Percentiles rank a stretch among this genome's conserved stretches.
These are phyloP conservation scores for Heliconius cydno DNA, from an alignment of 2,888 invertebrate species.

Conservation along the genomic window DNA sequence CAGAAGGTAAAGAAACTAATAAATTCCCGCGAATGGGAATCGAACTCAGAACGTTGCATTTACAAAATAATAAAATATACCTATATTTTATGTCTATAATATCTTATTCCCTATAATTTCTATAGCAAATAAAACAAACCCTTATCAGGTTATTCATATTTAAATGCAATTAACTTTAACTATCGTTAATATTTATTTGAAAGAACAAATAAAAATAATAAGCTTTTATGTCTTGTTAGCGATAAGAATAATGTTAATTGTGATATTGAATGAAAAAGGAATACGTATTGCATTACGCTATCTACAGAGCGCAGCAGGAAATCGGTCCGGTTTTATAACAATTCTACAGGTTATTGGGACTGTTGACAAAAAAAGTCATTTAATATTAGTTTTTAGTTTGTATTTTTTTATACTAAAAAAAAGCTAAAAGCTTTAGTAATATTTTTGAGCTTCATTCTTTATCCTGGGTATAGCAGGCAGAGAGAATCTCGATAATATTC, in stretches of 20 bases:
- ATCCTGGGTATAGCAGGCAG: too few species aligned
- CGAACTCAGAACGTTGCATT: too few species aligned
- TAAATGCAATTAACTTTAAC: constrained; percentile 22
- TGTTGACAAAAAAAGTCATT: constrained; percentile 27
- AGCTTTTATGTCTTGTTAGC: constrained; percentile 18
- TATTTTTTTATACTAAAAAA: background rate
- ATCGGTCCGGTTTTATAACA: constrained; percentile 27
- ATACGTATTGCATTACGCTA: constrained; percentile 21
- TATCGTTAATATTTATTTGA: constrained; percentile 3
- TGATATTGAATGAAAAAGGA: constrained; percentile 9
- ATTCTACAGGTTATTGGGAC: constrained; percentile 29
- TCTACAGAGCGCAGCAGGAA: constrained; percentile 17
- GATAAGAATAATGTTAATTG: constrained; percentile 23
- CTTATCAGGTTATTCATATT: background rate
- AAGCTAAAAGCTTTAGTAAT: too few species aligned
- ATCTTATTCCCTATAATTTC: background rate
- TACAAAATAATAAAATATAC: too few species aligned
- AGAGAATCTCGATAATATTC: too few species aligned
- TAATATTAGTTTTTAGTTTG: background rate
- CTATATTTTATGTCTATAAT: background rate
- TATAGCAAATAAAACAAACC: constrained; percentile 1
- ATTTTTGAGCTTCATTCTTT: too few species aligned
- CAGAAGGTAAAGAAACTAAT: too few species aligned
- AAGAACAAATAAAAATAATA: constrained; percentile 15
- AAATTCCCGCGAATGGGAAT: too few species aligned